These are phyloP conservation scores for Pseudochromis fuscus DNA, from an alignment of 2,797 vertebrate genomes.

Conservation along the genomic window DNA sequence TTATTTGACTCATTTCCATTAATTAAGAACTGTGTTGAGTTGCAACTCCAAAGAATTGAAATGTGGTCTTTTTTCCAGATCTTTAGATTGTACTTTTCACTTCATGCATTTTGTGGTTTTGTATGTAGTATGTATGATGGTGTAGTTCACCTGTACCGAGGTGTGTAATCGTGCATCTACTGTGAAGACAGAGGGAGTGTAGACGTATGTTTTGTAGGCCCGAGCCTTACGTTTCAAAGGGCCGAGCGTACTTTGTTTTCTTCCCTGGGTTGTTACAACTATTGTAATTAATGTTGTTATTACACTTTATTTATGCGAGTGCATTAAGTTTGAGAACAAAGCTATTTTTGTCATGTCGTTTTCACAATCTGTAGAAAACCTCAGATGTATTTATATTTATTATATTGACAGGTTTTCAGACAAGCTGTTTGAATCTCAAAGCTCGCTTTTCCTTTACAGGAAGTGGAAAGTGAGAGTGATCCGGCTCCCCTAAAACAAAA, in stretches of 20 bases:
- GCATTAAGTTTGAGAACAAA: slow-evolving; percentile 69
- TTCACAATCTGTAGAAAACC: slow-evolving; percentile 71
- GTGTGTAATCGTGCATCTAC: slow-evolving; percentile 43
- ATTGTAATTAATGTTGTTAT: slow-evolving; percentile 66
- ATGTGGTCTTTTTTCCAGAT: slow-evolving; percentile 18
- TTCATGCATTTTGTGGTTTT: slow-evolving; percentile 7
- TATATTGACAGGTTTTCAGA: slow-evolving; percentile 63
- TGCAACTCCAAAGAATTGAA: slow-evolving; percentile 37
- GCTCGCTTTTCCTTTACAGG: slow-evolving; percentile 23
- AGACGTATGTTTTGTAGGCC: slow-evolving; percentile 43
- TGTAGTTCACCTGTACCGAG: slow-evolving; percentile 1
- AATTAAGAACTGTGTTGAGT: not conserved
- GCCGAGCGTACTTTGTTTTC: slow-evolving; percentile 34
- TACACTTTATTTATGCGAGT: slow-evolving; percentile 75
- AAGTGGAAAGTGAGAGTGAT: slow-evolving; percentile 20
- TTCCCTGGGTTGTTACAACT: slow-evolving; percentile 46
- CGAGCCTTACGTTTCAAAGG: slow-evolving; percentile 63
- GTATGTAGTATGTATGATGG: not conserved
- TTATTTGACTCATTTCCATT: not conserved
- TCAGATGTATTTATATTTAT: slow-evolving; percentile 83
- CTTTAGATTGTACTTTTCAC: slow-evolving; percentile 9
- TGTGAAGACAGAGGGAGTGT: slow-evolving; percentile 40
- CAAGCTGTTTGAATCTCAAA: slow-evolving; percentile 32
- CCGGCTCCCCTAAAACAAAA: slow-evolving; percentile 33
- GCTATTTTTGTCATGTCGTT: slow-evolving; percentile 77